Base-by-base conservation (phyloP, 2,888 invertebrate species). In the Drosophila mettleri region DNA sequence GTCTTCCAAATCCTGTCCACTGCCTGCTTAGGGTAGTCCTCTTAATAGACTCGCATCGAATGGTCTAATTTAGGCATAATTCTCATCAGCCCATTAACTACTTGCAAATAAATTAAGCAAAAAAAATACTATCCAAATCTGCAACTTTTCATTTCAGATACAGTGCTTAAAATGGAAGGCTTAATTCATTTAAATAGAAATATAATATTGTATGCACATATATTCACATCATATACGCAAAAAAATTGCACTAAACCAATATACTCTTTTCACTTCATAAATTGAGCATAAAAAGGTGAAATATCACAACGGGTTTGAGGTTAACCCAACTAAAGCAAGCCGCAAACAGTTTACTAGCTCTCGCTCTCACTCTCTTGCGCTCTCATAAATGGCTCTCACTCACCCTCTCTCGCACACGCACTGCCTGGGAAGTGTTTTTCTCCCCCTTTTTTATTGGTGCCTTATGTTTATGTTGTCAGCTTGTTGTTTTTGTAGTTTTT, bases 381-480 rank as follows among this genome's bases (percentile, higher is more conserved):
- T 5, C 1, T 10, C 16, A n/a, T n/a, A n/a, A n/a, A n/a, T 14
- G 14, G 16, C 18, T 16, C 39, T 18, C 38, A 20, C 38, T 14
- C 12, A 16, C 6, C n/a, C 14, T 43, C 31, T 22, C 68, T 41
- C 45, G 39, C 60, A 38, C 61, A 61, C 64, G 48, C 64, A 63
- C 59, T 58, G 68, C 49, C 33, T 52, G 75, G 64, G 67, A 66
- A 72, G 79, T 81, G 66, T 22, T 80, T 80, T 75, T 72, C 67
- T 48, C 60, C 53, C 14, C 58, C 48, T 24, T 63, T 78, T 85
- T 78, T 80, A 82, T 85, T 85, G 81, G 62, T 69, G 67, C 66
- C 78, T 70, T 74, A 74, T 86, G 86, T 81, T 85, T 85, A 72
- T 82, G 67, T 82, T 82, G 80, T 74, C 86, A 85, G 69, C 63